Evolutionary conservation across 2,113 vertebrate genomes (phyloP).

Genomic region (Crotalus helleri): DNA sequence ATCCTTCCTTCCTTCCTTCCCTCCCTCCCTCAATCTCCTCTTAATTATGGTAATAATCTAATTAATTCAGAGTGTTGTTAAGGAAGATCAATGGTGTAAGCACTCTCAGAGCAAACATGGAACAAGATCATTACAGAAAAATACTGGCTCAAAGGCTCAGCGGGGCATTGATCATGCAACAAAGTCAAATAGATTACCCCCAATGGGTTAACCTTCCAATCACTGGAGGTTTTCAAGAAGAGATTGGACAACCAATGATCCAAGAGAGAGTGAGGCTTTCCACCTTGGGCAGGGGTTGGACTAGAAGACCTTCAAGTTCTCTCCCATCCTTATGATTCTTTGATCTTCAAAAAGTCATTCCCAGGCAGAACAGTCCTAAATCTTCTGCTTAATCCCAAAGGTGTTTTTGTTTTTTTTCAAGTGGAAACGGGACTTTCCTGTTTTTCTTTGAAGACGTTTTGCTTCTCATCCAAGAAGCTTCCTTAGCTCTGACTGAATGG

Average conservation of each 20-base stretch:
- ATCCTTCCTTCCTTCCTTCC: too few species aligned
- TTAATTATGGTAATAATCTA: slow-evolving; percentile 47
- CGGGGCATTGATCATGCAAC: slow-evolving; percentile 1
- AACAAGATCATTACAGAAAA: slow-evolving; percentile 48
- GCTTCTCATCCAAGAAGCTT: too few species aligned
- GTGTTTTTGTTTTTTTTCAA: too few species aligned
- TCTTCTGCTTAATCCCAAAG: background rate
- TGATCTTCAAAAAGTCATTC: slow-evolving; percentile 40
- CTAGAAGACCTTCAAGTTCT: too few species aligned
- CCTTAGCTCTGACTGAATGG: too few species aligned
- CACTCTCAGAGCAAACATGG: slow-evolving; percentile 30
- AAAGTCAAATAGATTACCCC: background rate
- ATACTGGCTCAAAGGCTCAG: background rate
- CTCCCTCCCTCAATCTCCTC: background rate
- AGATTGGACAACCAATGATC: too few species aligned
- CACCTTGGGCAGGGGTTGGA: too few species aligned
- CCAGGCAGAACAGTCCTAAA: background rate
- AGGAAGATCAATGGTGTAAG: slow-evolving; percentile 11
- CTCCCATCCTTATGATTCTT: background rate
- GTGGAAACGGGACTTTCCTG: too few species aligned
- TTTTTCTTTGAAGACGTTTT: too few species aligned
- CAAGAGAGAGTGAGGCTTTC: too few species aligned
- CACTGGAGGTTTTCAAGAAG: background rate
- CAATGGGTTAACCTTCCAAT: background rate
- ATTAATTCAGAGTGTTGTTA: slow-evolving; percentile 32